These are phyloP conservation scores for Serinus canaria DNA, from an alignment of 2,113 vertebrate genomes.

Conservation along the genomic window DNA sequence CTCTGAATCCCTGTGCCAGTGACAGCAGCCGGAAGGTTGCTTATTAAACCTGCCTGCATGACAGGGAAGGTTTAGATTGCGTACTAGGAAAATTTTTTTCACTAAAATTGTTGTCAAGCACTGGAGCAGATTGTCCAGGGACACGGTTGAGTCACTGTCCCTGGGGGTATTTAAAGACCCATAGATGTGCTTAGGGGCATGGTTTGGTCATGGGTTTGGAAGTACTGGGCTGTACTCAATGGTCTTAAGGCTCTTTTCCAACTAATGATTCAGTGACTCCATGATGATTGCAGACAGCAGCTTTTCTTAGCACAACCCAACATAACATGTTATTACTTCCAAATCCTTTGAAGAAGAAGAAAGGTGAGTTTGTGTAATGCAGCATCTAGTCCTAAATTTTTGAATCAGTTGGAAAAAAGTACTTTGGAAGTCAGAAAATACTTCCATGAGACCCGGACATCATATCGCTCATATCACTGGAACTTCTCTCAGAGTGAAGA, in stretches of 20 bases:
- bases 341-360: background rate
- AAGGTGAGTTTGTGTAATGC: background rate
- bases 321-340: background rate
- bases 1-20: background rate
- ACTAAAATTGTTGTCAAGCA: background rate
- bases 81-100: background rate
- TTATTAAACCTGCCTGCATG: accelerated
- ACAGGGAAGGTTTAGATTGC: background rate
- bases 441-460: background rate
- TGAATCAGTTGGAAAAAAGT: background rate
- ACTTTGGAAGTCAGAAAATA: background rate
- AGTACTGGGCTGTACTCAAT: background rate
- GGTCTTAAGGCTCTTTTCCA: background rate
- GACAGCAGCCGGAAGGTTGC: background rate
- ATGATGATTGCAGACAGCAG: background rate
- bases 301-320: background rate
- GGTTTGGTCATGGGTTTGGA: background rate
- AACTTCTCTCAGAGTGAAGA: background rate
- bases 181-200: too few species aligned
- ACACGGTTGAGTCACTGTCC: too few species aligned
- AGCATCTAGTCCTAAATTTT: background rate
- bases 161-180: background rate
- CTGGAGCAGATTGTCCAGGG: background rate
- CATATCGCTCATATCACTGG: background rate
- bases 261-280: background rate